Conservation (phyloP, 2,797 vertebrate genomes). For the Hafferia zeledoni region DNA sequence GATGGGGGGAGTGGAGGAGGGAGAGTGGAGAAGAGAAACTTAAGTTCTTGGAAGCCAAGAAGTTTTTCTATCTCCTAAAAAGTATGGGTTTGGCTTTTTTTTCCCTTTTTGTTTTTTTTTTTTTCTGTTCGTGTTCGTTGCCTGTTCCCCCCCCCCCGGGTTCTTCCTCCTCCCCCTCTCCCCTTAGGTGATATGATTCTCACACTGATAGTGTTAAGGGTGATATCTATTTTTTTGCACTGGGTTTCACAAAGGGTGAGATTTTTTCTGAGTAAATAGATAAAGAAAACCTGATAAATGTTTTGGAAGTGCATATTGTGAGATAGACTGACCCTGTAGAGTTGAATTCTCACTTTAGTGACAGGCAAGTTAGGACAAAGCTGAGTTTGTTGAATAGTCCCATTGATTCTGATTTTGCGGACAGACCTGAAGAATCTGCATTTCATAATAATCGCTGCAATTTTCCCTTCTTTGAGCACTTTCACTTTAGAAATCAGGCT, state of each 20-base stretch:
- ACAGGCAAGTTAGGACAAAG: background rate
- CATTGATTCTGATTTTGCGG: background rate
- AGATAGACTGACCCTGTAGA: background rate
- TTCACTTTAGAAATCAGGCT: background rate
- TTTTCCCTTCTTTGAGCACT: background rate
- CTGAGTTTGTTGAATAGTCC: background rate
- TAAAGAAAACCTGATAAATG: background rate
- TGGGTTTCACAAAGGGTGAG: background rate
- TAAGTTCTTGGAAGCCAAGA: slow-evolving; percentile 16
- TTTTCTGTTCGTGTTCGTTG: background rate
- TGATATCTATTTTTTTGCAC: background rate
- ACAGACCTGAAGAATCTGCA: background rate
- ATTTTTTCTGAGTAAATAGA: background rate
- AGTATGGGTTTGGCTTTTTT: background rate
- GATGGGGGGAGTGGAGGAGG: background rate
- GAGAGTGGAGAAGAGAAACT: background rate
- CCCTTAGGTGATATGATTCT: background rate
- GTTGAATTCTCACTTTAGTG: background rate
- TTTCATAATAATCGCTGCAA: background rate
- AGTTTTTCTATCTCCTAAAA: background rate
- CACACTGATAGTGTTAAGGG: background rate
- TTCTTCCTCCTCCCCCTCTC: background rate
- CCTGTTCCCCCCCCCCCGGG: background rate
- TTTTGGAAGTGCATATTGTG: background rate
- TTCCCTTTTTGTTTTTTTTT: background rate